A percentile compares a stretch with the other conserved stretches of the same genome.
phyloP scores from a whole-genome alignment of 1,140 invertebrate species.

The Cotesia glomerata region DNA sequence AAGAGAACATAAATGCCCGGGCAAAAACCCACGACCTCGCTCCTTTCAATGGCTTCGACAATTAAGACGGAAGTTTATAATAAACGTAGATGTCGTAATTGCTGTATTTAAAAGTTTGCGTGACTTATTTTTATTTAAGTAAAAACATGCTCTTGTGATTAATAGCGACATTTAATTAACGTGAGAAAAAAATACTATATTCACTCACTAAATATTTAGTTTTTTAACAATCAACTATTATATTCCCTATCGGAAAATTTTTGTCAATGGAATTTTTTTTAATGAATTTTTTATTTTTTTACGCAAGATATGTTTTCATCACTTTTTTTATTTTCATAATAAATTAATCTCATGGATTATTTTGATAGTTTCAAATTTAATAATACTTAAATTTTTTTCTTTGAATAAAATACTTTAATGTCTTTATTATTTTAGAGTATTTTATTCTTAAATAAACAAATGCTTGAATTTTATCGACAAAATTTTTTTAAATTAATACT shows the following conservation, averaged over 20 bases:
- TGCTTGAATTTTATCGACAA: not conserved
- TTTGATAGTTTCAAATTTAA: too few species aligned
- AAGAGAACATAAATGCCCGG: constrained; percentile 17
- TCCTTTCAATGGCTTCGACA: constrained; percentile 26
- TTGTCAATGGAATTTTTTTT: not conserved
- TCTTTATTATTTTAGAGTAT: too few species aligned
- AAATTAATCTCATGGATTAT: too few species aligned
- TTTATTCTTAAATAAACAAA: not conserved
- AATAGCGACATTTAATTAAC: not conserved
- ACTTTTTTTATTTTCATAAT: too few species aligned
- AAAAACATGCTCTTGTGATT: not conserved
- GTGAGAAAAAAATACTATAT: not conserved
- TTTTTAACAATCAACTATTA: not conserved
- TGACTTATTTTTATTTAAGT: constrained; percentile 16
- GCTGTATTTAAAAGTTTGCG: constrained; percentile 17
- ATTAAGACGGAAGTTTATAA: constrained; percentile 30
- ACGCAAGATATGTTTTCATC: too few species aligned
- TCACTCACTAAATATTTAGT: not conserved
- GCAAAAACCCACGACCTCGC: constrained; percentile 14
- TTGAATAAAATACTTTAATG: too few species aligned
- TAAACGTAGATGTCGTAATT: constrained; percentile 29
- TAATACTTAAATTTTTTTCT: too few species aligned
- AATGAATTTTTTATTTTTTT: too few species aligned
- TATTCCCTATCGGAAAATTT: not conserved
- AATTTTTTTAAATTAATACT: not conserved